Evolutionary conservation across 2,888 invertebrate species (phyloP).

Genomic region (Diabrotica balteata): DNA sequence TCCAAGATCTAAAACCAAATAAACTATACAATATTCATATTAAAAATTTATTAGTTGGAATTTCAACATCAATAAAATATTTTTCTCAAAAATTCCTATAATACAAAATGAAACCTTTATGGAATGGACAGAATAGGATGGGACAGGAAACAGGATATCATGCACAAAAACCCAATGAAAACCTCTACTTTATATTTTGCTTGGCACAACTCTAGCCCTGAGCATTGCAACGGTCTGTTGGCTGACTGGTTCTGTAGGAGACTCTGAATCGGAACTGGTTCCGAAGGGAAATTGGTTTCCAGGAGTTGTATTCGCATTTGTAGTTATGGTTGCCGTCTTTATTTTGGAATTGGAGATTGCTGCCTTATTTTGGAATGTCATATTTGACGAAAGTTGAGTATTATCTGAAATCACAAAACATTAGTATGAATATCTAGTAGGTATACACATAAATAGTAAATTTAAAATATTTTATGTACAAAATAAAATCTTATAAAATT

Average conservation of each 20-base stretch:
- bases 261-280: conserved; percentile 64
- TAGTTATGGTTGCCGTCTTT: conserved; percentile 10
- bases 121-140: conserved; percentile 14
- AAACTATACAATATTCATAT: too few species aligned
- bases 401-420: conserved; percentile 30
- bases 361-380: conserved; percentile 22
- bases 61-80: too few species aligned
- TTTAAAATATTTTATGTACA: background rate
- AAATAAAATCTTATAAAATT: background rate
- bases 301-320: conserved; percentile 25
- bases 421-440: too few species aligned
- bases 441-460: background rate
- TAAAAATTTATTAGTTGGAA: too few species aligned
- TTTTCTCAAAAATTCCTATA: too few species aligned
- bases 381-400: conserved; percentile 31
- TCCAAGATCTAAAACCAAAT: too few species aligned
- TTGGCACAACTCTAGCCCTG: conserved; percentile 59
- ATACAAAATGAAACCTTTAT: background rate
- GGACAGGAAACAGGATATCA: conserved; percentile 5
- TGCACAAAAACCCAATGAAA: conserved; percentile 1
- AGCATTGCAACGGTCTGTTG: conserved; percentile 59
- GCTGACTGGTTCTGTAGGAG: conserved; percentile 63
- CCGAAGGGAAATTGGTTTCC: conserved; percentile 51
- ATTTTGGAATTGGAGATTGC: conserved; percentile 19
- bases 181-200: conserved; percentile 45